Conservation (phyloP, 2,797 vertebrate genomes). For the Pangasius krempfi region DNA sequence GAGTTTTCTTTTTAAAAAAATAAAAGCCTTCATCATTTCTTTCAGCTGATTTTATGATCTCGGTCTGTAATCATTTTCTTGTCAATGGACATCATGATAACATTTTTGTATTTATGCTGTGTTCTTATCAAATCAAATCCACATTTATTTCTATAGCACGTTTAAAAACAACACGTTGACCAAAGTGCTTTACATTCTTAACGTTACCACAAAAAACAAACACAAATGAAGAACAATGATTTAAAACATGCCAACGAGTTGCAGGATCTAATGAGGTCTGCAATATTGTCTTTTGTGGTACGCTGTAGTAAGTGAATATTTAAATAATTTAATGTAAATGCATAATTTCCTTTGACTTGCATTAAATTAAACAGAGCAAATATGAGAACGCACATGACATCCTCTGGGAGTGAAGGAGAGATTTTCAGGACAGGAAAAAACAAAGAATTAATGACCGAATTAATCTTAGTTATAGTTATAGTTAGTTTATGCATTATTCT, state of each 20-base stretch:
- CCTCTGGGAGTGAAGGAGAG: neutral
- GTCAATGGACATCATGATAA: neutral
- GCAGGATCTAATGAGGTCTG: too few species aligned
- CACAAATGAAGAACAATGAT: too few species aligned
- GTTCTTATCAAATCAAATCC: too few species aligned
- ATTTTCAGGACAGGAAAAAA: too few species aligned
- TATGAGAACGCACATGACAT: neutral
- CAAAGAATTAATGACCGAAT: neutral
- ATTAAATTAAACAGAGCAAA: neutral
- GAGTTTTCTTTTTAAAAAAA: constrained; percentile 42
- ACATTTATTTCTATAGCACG: too few species aligned
- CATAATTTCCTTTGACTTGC: neutral
- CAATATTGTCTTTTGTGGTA: neutral
- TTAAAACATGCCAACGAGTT: too few species aligned
- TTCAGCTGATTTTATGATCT: neutral
- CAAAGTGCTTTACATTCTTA: too few species aligned
- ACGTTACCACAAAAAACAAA: too few species aligned
- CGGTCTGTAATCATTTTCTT: neutral
- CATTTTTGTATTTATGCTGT: neutral
- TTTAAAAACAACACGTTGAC: too few species aligned
- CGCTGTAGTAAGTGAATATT: neutral
- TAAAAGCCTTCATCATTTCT: neutral
- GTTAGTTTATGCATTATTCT: neutral
- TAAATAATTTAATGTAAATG: neutral
- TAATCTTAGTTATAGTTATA: too few species aligned